Base-by-base conservation (phyloP, 2,888 invertebrate species). In the Mesorhabditis belari region DNA sequence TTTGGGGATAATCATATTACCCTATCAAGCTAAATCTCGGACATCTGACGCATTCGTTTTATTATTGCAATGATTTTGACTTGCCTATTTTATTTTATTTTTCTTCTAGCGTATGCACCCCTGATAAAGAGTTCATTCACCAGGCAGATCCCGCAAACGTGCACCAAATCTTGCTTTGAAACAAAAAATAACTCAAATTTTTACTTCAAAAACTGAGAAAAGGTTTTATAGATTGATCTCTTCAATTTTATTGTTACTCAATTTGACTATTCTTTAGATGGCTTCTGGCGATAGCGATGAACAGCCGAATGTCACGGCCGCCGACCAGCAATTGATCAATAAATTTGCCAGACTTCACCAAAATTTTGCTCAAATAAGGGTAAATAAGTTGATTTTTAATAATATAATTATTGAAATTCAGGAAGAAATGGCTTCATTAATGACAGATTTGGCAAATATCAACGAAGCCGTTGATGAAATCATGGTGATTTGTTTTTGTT, bases 251-350 rank as follows among this genome's bases (percentile, higher is more conserved):
- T 9, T n/a, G 12, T 35, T 17, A 35, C n/a, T 35, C 44, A 9
- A 35, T 35, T 35, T n/a, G n/a, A 9, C 12, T 17, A 35, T 35
- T 35, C 44, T 35, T 35, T 35, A 9, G 12, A 35, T 27, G 59
- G 17, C 24, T 23, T 23, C 23, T 65, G 65, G 28, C 44, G 12
- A 35, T 35, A 17, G 12, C 12, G 44, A 35, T n/a, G 44, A 74
- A 17, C 44, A 35, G 44, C 44, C 63, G 4, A 61, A 66, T 26
- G 93, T 96, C 75, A 91, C 92, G 0, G 91, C 87, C 80, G 94
- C 93, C 82, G 96, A 98, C 84, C 96, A 98, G 83, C 90, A 91
- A 81, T 92, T 91, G 84, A 96, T 98, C 68, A 98, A 98, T 83
- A 89, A 88, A 82, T 96, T 96, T 84, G 96, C 96, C 1, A 87